Evolutionary conservation across 2,888 invertebrate genomes (phyloP).

Genomic region (Lomographa bimaculata): DNA sequence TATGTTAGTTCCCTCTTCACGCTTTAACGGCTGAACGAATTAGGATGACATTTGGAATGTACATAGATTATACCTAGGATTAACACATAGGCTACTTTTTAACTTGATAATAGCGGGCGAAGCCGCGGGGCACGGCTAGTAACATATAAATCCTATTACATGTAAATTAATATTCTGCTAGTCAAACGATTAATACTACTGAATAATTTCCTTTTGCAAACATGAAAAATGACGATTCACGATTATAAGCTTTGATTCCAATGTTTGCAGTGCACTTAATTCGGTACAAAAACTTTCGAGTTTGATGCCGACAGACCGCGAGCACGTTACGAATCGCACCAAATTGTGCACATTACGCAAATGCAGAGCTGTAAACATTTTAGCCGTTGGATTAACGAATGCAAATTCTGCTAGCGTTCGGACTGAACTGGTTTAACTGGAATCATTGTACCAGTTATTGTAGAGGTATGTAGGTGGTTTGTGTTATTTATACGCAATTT

Average conservation of each 20-base stretch:
- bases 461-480: constrained; percentile 28
- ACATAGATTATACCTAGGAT: no score
- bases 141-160: no score
- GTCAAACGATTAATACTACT: no score
- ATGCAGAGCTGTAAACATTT: constrained; percentile 38
- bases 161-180: no score
- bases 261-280: constrained; percentile 8
- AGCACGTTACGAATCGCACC: constrained; percentile 17
- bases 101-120: no score
- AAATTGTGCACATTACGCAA: constrained; percentile 33
- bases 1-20: no score
- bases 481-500: constrained; percentile 21
- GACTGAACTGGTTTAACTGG: constrained; percentile 35
- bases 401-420: constrained; percentile 42
- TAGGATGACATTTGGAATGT: no score
- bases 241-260: constrained; percentile 12
- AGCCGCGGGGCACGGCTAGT: no score
- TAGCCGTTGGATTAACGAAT: constrained; percentile 46
- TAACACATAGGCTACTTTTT: no score
- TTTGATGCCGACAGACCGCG: constrained; percentile 5
- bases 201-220: no score
- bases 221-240: no score
- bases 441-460: constrained; percentile 44
- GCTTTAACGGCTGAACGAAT: no score
- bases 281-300: constrained; percentile 6